Conservation (phyloP, 1,140 invertebrate species). For the Magallana ariakensis region DNA sequence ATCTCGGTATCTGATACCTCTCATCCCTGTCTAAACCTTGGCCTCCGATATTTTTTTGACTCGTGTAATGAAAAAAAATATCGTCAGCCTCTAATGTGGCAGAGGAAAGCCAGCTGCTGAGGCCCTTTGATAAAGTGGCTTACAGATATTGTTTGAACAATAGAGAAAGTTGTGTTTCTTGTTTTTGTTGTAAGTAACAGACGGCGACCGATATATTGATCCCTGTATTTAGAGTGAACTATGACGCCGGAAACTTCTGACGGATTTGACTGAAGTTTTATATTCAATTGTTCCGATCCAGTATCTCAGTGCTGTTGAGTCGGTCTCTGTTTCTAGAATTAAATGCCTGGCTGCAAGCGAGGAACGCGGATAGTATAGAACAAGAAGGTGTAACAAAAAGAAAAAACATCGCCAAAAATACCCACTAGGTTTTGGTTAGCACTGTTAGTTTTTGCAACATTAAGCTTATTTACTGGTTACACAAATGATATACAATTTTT, state of each 20-base stretch:
- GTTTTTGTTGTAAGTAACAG: background rate
- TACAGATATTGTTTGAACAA: background rate
- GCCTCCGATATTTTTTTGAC: background rate
- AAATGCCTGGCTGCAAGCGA: background rate
- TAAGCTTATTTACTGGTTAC: no score
- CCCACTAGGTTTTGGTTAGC: no score
- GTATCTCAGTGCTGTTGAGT: background rate
- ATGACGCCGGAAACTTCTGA: background rate
- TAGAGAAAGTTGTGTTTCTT: background rate
- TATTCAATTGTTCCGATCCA: no score
- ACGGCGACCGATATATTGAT: constrained; percentile 8
- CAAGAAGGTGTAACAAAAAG: background rate
- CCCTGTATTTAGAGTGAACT: background rate
- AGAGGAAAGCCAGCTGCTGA: background rate
- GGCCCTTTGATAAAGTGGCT: background rate
- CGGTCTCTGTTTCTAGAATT: background rate
- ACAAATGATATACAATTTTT: no score
- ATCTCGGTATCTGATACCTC: background rate
- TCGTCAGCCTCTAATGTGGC: background rate
- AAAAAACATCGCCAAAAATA: background rate
- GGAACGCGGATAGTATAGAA: background rate
- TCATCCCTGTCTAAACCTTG: background rate
- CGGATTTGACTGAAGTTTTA: background rate
- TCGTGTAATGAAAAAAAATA: background rate
- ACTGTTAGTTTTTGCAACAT: no score